Conservation (phyloP, 2,797 vertebrate genomes). For the Arrhamphus sclerolepis region DNA sequence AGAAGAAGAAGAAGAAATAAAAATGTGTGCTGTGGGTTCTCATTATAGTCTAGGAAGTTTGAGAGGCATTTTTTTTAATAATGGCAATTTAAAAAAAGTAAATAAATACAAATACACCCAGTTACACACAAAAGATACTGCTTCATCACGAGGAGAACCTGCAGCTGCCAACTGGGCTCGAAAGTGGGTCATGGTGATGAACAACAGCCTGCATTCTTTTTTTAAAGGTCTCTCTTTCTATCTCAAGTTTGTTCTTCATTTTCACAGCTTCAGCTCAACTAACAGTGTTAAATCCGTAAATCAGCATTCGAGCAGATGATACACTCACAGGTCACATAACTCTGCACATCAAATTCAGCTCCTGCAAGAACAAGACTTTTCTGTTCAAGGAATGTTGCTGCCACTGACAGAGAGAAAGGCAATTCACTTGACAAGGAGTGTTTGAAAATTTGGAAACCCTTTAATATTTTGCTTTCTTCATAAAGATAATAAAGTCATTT, state of each 20-base stretch:
- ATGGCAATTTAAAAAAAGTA: too few species aligned
- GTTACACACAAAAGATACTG: too few species aligned
- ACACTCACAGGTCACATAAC: neutral
- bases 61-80: too few species aligned
- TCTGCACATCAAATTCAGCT: neutral
- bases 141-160: too few species aligned
- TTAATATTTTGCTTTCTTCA: neutral
- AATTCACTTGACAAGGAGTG: neutral
- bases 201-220: constrained; percentile 44
- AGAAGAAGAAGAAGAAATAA: too few species aligned
- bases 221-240: neutral
- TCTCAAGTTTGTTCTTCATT: neutral
- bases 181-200: constrained; percentile 27
- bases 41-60: too few species aligned
- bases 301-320: neutral
- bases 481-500: neutral
- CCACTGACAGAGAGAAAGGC: neutral
- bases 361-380: neutral
- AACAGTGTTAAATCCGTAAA: neutral
- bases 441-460: neutral
- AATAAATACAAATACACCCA: too few species aligned
- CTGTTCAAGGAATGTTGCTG: neutral
- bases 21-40: constrained; percentile 3
- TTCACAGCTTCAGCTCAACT: neutral
- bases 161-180: too few species aligned